Conservation (phyloP, 2,888 invertebrate species). For the Heteromyza rotundicornis region DNA sequence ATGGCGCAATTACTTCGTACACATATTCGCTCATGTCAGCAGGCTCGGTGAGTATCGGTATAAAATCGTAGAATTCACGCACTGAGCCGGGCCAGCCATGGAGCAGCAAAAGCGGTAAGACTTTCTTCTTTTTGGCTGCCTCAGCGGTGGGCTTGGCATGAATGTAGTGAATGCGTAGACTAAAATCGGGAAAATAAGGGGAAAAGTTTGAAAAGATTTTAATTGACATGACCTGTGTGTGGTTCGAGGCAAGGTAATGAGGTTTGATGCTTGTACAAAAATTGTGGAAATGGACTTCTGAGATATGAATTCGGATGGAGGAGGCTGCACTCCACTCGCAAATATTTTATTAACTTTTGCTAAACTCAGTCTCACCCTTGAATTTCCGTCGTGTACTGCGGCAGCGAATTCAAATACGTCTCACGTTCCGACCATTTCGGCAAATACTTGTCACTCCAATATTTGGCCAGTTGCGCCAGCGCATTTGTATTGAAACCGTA, state of each 20-base stretch:
- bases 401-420: conserved; percentile 71
- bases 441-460: conserved; percentile 81
- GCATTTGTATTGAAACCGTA: conserved; percentile 82
- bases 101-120: conserved; percentile 73
- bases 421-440: conserved; percentile 72
- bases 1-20: conserved; percentile 73
- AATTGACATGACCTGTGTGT: too few relatives aligned
- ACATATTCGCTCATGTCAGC: conserved; percentile 66
- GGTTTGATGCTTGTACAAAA: too few relatives aligned
- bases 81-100: conserved; percentile 92
- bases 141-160: conserved; percentile 65
- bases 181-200: conserved; percentile 27
- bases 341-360: too few relatives aligned
- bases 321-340: too few relatives aligned
- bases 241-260: too few relatives aligned
- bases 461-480: conserved; percentile 71
- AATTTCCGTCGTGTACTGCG: conserved; percentile 78
- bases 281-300: too few relatives aligned
- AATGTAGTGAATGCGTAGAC: conserved; percentile 74
- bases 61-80: conserved; percentile 78
- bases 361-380: conserved; percentile 68
- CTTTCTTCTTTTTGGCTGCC: conserved; percentile 53
- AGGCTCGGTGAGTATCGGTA: conserved; percentile 69
- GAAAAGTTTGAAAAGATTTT: too few relatives aligned
- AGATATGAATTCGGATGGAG: too few relatives aligned